phyloP scores from a whole-genome alignment of 2,888 invertebrate genomes.

The Ormyrus pomaceus region DNA sequence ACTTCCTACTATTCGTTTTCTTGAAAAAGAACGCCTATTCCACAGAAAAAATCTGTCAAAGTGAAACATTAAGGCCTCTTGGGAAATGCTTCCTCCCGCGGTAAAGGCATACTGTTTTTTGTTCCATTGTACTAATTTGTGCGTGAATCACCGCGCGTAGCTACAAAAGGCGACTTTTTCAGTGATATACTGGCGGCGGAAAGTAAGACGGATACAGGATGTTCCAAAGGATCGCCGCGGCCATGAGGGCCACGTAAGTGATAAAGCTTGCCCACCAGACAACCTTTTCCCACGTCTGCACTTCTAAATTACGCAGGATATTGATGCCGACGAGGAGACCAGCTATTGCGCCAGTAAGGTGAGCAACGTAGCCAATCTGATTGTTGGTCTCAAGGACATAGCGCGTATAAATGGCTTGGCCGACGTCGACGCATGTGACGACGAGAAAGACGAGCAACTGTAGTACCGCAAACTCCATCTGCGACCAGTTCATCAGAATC shows the following conservation, averaged over 20 bases:
- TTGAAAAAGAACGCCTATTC: not conserved
- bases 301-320: conserved; percentile 88
- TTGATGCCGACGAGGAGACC: conserved; percentile 91
- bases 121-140: conserved; percentile 49
- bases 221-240: conserved; percentile 85
- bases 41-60: not conserved
- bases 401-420: conserved; percentile 92
- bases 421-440: conserved; percentile 89
- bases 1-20: not conserved
- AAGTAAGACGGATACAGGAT: conserved; percentile 81
- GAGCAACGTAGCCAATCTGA: conserved; percentile 95
- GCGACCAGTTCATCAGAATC: conserved; percentile 95
- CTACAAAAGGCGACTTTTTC: conserved; percentile 8
- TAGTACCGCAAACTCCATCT: conserved; percentile 95
- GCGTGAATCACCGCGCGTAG: conserved; percentile 36
- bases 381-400: conserved; percentile 84
- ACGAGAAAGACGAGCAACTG: conserved; percentile 90
- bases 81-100: not conserved
- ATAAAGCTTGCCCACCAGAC: conserved; percentile 90
- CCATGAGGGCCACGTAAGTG: conserved; percentile 83
- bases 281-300: conserved; percentile 87
- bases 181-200: conserved; percentile 63
- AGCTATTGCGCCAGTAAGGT: conserved; percentile 93
- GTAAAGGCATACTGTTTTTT: not conserved
- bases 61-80: conserved; percentile 14